A percentile compares a stretch with the other conserved stretches of the same genome.
Evolutionary conservation across 1,140 invertebrate species (phyloP).

Genomic region (Mizuhopecten yessoensis): DNA sequence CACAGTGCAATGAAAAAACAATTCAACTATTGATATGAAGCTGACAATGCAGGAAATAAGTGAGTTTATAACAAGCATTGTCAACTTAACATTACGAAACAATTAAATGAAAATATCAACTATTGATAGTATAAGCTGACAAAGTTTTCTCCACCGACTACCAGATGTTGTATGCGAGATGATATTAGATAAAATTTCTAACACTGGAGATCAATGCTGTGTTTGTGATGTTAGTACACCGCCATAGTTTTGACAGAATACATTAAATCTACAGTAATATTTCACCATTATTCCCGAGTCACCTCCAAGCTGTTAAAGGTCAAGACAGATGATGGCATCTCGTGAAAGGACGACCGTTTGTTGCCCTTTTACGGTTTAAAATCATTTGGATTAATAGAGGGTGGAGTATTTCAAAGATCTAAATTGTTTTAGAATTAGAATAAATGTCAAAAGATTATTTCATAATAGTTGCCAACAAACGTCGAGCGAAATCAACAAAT

Average conservation of each 20-base stretch:
- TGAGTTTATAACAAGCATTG: no score
- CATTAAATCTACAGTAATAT: background rate
- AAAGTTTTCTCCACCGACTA: background rate
- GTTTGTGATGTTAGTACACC: background rate
- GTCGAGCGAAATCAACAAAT: background rate
- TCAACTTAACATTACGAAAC: background rate
- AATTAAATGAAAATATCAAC: background rate
- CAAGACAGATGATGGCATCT: background rate
- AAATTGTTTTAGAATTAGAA: background rate
- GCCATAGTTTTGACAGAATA: background rate
- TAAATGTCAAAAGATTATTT: background rate
- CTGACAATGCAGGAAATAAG: no score
- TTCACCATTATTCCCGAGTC: background rate
- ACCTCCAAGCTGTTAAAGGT: background rate
- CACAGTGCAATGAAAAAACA: no score
- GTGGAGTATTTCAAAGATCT: constrained; percentile 3
- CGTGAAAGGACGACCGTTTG: background rate
- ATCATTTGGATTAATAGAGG: background rate
- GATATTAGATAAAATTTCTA: background rate
- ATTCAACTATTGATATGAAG: no score
- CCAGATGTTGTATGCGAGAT: background rate
- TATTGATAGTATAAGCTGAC: background rate
- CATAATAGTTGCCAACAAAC: background rate
- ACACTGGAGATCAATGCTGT: background rate
- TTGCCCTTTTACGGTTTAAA: background rate